Evolutionary conservation across 2,888 invertebrate genomes (phyloP), one percentile per base, ranked within the genome.

Genomic region (Spicauda simplicius): DNA sequence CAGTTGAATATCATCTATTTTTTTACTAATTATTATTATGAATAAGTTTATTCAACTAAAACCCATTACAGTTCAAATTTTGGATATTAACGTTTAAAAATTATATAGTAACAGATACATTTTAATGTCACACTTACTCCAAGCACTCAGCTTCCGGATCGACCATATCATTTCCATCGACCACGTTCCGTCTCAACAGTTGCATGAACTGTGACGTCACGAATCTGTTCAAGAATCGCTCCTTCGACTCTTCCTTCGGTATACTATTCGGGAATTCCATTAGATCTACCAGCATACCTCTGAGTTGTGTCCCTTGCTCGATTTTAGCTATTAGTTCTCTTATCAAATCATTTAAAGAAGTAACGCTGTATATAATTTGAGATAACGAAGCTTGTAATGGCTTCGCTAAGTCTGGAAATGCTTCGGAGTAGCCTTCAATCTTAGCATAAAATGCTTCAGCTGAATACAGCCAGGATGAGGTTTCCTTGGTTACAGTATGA

Each of bases 381-480:
- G 95, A 93, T 8, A 97, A 81, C 0, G 96, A 96, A 65, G 94
- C 92, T 59, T 96, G 90, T 18, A 98, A 86, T 0, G 97, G 97
- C 69, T 95, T 94, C 0, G 96, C 94, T 62, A 98, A 90, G 82
- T 98, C 98, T 0, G 96, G 96, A 80, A 97, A 98, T n/a, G 95
- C 95, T 2, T 94, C 90, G 0, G 94, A 88, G 79, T 95, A 96
- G 3, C 78, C 84, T 25, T 95, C 91, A 30, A 96, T 80, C 77
- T 94, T 94, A 59, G 90, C 91, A 53, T 93, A 90, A 78, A 96
- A 95, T 45, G 90, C 91, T 64, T 93, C 88, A 8, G 94, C 83
- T 0, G 95, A 95, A 70, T 90, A 85, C 33, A 94, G 81, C 94
- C 95, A 94, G 0, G 90, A 92, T 1, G 87, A 74, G 0, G 90